phyloP scores from a whole-genome alignment of 1,140 invertebrate species.

The Drosophila athabasca region DNA sequence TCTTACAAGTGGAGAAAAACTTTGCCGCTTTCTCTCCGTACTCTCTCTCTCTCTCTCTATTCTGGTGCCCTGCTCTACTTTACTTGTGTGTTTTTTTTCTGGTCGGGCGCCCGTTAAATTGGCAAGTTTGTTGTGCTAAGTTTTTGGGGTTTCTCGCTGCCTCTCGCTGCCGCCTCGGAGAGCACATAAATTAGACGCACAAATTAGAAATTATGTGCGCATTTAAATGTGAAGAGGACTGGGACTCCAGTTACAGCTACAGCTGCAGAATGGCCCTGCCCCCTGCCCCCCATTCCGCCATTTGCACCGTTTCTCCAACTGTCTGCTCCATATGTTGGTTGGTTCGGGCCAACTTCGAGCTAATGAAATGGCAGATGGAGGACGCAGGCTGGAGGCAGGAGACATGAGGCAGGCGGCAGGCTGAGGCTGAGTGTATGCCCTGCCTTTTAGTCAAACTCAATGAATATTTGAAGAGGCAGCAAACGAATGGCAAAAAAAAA shows the following conservation, averaged over 20 bases:
- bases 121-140: constrained; percentile 81
- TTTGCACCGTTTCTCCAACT: not conserved
- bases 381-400: too few species aligned
- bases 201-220: constrained; percentile 83
- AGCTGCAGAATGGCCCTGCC: constrained; percentile 3
- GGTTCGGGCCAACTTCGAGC: constrained; percentile 4
- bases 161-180: constrained; percentile 45
- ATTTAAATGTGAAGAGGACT: constrained; percentile 80
- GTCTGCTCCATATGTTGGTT: constrained; percentile 49
- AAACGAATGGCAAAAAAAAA: constrained; percentile 14
- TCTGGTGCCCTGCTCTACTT: constrained; percentile 1
- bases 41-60: constrained; percentile 20
- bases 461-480: constrained; percentile 76
- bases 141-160: constrained; percentile 64
- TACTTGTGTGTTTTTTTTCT: constrained; percentile 30
- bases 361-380: constrained; percentile 54
- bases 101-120: constrained; percentile 74
- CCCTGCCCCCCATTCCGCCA: not conserved
- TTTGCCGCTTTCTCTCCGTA: constrained; percentile 56
- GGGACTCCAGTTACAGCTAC: constrained; percentile 25
- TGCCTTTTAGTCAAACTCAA: constrained; percentile 79
- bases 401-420: constrained; percentile 11
- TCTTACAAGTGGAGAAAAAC: constrained; percentile 77
- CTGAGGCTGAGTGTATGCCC: constrained; percentile 24
- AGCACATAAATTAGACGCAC: constrained; percentile 80